Conservation (phyloP, 2,113 vertebrate genomes). For the Otocyon megalotis region DNA sequence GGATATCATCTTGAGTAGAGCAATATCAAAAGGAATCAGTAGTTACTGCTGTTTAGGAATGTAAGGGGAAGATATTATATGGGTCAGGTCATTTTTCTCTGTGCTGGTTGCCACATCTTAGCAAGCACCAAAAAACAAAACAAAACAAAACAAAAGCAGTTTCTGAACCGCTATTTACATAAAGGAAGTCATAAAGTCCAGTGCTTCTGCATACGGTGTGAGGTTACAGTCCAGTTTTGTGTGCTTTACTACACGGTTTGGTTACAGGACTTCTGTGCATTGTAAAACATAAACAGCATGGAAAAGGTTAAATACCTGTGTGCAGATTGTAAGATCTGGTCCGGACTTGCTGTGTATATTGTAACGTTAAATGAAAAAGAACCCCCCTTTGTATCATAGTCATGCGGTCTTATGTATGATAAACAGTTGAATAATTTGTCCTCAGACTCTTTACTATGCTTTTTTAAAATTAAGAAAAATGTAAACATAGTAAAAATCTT, state of each 20-base stretch:
- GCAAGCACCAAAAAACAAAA: conserved; percentile 85
- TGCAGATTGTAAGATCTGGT: conserved; percentile 99
- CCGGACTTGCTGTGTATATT: conserved; percentile 99
- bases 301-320: conserved; percentile 99
- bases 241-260: conserved; percentile 97
- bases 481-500: conserved; percentile 88
- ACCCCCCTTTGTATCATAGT: conserved; percentile 99
- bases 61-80: conserved; percentile 73
- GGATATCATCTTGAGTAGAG: conserved; percentile 85
- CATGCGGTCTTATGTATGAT: conserved; percentile 99
- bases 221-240: conserved; percentile 94
- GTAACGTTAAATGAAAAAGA: conserved; percentile 97
- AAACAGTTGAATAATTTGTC: conserved; percentile 99
- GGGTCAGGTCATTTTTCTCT: conserved; percentile 80
- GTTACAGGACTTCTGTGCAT: conserved; percentile 99
- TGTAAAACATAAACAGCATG: conserved; percentile 99
- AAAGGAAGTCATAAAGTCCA: conserved; percentile 85
- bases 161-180: conserved; percentile 81
- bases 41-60: conserved; percentile 86
- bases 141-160: conserved; percentile 85
- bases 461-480: conserved; percentile 88
- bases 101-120: conserved; percentile 86
- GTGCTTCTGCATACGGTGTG: conserved; percentile 90
- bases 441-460: conserved; percentile 95
- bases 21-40: conserved; percentile 85